Evolutionary conservation across 1,140 invertebrate genomes (phyloP), one percentile per base, ranked within the genome.

Genomic region (Yoshiicerus persimilis): DNA sequence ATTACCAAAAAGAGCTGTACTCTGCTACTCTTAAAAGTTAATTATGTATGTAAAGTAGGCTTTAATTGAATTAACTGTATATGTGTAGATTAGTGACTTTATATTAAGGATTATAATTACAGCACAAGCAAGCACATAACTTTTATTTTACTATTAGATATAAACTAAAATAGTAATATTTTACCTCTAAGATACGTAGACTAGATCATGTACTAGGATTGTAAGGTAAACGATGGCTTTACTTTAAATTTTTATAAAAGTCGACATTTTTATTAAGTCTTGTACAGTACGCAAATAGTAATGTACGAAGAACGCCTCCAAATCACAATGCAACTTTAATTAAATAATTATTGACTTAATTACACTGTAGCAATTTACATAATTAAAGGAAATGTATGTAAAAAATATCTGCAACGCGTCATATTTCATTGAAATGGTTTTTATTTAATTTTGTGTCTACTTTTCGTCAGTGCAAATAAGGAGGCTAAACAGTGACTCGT

Each of bases 1-100:
- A 80, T 80, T 80, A 80, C 75, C 75, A 80, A 80, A 80, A 80
- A 80, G 75, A 80, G 75, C 75, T 80, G 75, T 80, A 80, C 75
- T 38, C 30, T 77, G 30, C 20, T 36, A 34, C 27, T 20, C 32
- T 34, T 80, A 75, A 32, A 70, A 30, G 30, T 16, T 70, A 27
- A 66, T 30, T 70, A 32, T 70, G 25, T 70, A 70, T 70, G 66
- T 70, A 70, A 70, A 70, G 13, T 30, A 30, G 27, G 10, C 27
- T 66, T 30, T 70, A 16, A 56, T 56, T 56, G n/a, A n/a, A n/a
- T n/a, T n/a, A n/a, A 56, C n/a, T 56, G 47, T 56, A 16, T 41
- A 11, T n/a, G 9, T 41, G 39, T 41, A 41, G 39, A 4, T 9
- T 41, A 11, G 9, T n/a, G n/a, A n/a, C 20, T 56, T 56, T n/a